A percentile compares a stretch with the other conserved stretches of the same genome.
Conservation (phyloP, 2,797 vertebrate genomes). For the Periophthalmus magnuspinnatus region DNA sequence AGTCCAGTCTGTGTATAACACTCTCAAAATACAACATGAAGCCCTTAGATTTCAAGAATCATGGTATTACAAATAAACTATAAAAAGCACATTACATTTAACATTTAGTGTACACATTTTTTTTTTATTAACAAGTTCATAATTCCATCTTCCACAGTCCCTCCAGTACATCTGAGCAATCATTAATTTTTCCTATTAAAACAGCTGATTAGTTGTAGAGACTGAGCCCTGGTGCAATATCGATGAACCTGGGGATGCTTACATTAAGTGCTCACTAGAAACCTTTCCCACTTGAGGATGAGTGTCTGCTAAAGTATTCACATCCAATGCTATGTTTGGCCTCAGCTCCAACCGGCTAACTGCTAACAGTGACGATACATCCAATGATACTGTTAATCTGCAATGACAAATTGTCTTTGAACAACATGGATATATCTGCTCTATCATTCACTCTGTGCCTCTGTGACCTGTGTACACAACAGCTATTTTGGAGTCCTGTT, state of each 20-base stretch:
- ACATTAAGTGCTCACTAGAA: background rate
- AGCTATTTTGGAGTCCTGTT: conserved; percentile 50
- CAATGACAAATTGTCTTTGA: conserved; percentile 13
- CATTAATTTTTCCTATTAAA: background rate
- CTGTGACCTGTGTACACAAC: conserved; percentile 7
- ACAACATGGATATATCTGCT: conserved; percentile 27
- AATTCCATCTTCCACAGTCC: background rate
- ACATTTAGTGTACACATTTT: background rate
- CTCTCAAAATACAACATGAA: no score
- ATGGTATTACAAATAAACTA: no score
- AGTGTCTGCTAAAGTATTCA: background rate
- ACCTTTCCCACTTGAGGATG: background rate
- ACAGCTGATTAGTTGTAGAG: background rate
- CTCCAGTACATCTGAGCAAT: background rate
- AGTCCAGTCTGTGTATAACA: no score
- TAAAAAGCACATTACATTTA: background rate
- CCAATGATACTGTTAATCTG: background rate
- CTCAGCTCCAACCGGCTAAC: background rate
- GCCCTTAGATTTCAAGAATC: background rate
- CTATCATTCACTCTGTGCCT: background rate
- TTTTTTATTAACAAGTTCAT: no score
- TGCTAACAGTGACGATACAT: conserved; percentile 1
- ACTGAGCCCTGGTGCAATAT: background rate
- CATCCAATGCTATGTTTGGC: background rate
- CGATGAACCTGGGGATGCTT: background rate